Conservation (phyloP, 1,140 invertebrate species). For the Drosophila nasuta region DNA sequence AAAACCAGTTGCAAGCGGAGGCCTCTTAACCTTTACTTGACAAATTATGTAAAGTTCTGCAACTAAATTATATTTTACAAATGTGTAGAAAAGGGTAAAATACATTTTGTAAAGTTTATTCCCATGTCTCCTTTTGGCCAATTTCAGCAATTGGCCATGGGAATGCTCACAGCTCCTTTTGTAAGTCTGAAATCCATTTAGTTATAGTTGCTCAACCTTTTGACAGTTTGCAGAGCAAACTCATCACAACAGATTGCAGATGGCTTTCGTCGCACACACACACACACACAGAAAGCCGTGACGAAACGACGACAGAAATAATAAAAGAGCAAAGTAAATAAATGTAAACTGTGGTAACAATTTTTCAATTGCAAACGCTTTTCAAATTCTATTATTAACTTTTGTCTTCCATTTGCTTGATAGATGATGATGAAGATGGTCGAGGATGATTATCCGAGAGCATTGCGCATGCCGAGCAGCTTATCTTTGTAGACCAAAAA, state of each 20-base stretch:
- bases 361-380: conserved; percentile 71
- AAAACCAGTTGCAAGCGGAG: background rate
- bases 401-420: conserved; percentile 39
- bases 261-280: background rate
- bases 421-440: conserved; percentile 41
- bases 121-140: background rate
- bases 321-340: conserved; percentile 23
- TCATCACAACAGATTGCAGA: conserved; percentile 21
- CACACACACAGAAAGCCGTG: conserved; percentile 28
- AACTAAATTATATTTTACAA: too few relatives aligned
- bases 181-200: conserved; percentile 37
- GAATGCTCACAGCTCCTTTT: conserved; percentile 37
- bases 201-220: conserved; percentile 59
- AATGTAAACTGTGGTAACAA: conserved; percentile 57
- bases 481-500: conserved; percentile 20
- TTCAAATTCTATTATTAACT: conserved; percentile 72
- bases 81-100: background rate
- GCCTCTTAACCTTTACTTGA: background rate
- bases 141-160: conserved; percentile 29
- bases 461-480: conserved; percentile 19
- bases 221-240: conserved; percentile 61
- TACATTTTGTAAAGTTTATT: background rate
- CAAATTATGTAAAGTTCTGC: background rate
- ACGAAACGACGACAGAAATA: conserved; percentile 43
- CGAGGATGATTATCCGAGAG: conserved; percentile 29